phyloP scores from a whole-genome alignment of 2,797 vertebrate genomes.

The Argya squamiceps region DNA sequence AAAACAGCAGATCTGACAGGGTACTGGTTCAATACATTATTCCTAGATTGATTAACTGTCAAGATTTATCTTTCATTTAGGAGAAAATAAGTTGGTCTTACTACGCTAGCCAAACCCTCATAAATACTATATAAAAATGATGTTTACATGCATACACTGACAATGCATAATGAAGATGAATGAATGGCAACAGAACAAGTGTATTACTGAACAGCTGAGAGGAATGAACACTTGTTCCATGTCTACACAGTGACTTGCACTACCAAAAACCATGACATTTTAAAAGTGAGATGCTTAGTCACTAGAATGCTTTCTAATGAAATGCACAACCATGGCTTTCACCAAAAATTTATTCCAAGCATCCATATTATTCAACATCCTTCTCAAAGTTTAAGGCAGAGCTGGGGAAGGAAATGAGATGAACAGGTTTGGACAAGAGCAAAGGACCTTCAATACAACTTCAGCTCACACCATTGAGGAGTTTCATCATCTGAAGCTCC shows the following conservation, averaged over 20 bases:
- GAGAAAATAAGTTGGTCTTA: neutral
- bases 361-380: neutral
- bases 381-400: neutral
- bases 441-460: neutral
- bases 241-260: neutral
- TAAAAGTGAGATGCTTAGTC: neutral
- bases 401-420: neutral
- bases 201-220: neutral
- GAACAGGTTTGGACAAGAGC: neutral
- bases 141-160: neutral
- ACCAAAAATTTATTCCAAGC: neutral
- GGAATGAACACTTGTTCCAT: neutral
- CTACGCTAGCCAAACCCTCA: neutral
- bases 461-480: fast-evolving
- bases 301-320: neutral
- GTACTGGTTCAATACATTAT: neutral
- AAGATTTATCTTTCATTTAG: slow-evolving; percentile 3
- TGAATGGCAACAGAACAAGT: neutral
- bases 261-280: fast-evolving
- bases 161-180: neutral
- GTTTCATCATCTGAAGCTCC: neutral
- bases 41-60: slow-evolving; percentile 13
- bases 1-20: neutral
- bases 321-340: neutral
- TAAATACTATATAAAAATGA: neutral